Base-by-base conservation (phyloP, 2,888 invertebrate genomes). In the Phortica magna region DNA sequence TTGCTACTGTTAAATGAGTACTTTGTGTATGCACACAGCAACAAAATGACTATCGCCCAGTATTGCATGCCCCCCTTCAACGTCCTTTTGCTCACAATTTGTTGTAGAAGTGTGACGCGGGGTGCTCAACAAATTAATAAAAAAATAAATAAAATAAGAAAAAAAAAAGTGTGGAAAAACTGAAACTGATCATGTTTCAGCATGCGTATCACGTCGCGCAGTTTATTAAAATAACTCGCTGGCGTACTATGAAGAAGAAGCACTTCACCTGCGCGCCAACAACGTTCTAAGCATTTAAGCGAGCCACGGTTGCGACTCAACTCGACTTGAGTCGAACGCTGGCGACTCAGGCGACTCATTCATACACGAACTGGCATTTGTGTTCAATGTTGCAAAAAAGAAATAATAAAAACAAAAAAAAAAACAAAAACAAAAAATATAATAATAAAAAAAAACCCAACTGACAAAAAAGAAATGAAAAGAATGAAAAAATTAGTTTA, bases 161-260 rank as follows among this genome's bases (percentile, higher is more conserved):
- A 41, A 73, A 61, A 22, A 59, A 73, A 83, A 88, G n/a, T n/a
- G n/a, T n/a, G 88, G 84, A 88, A 85, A 76, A 87, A 88, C 87
- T 88, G 88, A 88, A 86, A 88, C 86, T 81, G 88, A 86, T 85
- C 86, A 81, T 82, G 84, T 84, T 79, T 83, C 82, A 84, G 55
- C 85, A 92, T 92, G 89, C 92, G 75, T 82, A 87, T 91, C 92
- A 92, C 92, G 92, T 92, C 82, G 88, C 84, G 89, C 89, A 91
- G 91, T 92, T 92, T 92, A 92, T 92, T 92, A 92, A 92, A 92
- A 92, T 92, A 92, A 92, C 91, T 91, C 88, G 87, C 83, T 79
- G 78, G 81, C 64, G 71, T 59, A 61, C 57, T 43, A 65, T 42
- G 70, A 70, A 53, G 39, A 73, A 72, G 78, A 74, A 76, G 73